Evolutionary conservation across 2,113 vertebrate genomes (phyloP).

Genomic region (Motacilla alba): DNA sequence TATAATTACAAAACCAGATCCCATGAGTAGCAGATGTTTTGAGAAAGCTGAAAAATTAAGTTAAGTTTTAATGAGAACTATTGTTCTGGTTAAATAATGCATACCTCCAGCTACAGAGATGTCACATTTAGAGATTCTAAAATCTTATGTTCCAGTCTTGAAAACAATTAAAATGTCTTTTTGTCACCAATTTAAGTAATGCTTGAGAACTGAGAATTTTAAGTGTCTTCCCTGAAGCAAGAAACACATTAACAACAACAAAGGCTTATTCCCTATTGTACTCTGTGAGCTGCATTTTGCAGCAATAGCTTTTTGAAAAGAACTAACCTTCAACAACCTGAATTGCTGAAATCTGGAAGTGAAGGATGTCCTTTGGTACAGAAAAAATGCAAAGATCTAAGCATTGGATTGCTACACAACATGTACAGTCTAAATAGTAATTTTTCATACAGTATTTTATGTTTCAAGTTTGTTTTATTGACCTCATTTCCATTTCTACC

Average conservation of each 20-base stretch:
- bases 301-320: neutral
- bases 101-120: neutral
- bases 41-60: neutral
- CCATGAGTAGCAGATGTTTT: conserved; percentile 7
- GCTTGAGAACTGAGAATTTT: neutral
- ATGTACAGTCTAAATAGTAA: neutral
- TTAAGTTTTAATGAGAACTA: conserved; percentile 34
- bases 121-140: neutral
- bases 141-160: neutral
- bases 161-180: conserved; percentile 8
- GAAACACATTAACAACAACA: neutral
- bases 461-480: neutral
- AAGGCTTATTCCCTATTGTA: neutral
- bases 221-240: conserved; percentile 19
- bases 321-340: neutral
- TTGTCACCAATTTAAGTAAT: conserved; percentile 29
- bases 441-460: neutral
- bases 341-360: neutral
- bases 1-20: neutral
- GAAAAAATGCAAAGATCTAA: neutral
- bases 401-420: neutral
- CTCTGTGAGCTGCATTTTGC: neutral
- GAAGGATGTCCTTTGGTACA: neutral
- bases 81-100: conserved; percentile 26
- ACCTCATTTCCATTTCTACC: neutral